phyloP scores from a whole-genome alignment of 1,140 invertebrate species.

The Drosophila dunni region DNA sequence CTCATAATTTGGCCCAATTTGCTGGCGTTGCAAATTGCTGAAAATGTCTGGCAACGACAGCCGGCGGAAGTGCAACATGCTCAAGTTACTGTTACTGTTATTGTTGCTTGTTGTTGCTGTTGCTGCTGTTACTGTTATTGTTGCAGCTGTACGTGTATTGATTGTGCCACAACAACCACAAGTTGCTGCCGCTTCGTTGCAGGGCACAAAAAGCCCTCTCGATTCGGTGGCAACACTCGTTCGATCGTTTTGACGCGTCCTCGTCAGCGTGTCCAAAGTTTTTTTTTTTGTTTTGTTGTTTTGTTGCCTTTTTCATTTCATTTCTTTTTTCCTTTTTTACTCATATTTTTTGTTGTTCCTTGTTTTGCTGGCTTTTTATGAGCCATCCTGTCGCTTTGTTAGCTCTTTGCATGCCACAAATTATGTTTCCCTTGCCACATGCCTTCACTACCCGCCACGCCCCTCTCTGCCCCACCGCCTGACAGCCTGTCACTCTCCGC shows the following conservation, averaged over 20 bases:
- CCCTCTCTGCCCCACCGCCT: not conserved
- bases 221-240: constrained; percentile 51
- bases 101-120: constrained; percentile 1
- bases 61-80: constrained; percentile 79
- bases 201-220: constrained; percentile 3
- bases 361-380: constrained; percentile 18
- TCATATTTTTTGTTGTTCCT: not conserved
- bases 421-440: constrained; percentile 54
- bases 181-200: not conserved
- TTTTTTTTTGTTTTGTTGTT: constrained; percentile 25
- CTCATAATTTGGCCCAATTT: constrained; percentile 80
- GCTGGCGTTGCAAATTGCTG: constrained; percentile 79
- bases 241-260: constrained; percentile 80
- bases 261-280: constrained; percentile 75
- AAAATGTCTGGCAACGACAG: constrained; percentile 75
- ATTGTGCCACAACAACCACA: constrained; percentile 34
- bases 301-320: not conserved
- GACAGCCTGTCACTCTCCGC: constrained; percentile 22
- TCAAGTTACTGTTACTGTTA: constrained; percentile 58
- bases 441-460: not conserved
- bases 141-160: constrained; percentile 47
- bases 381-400: constrained; percentile 69
- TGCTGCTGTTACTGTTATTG: constrained; percentile 5
- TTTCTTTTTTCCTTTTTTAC: no score
- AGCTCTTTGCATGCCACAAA: constrained; percentile 80